Evolutionary conservation across 2,888 invertebrate genomes (phyloP), one percentile per base, ranked within the genome.

Genomic region (Limnephilus rhombicus): DNA sequence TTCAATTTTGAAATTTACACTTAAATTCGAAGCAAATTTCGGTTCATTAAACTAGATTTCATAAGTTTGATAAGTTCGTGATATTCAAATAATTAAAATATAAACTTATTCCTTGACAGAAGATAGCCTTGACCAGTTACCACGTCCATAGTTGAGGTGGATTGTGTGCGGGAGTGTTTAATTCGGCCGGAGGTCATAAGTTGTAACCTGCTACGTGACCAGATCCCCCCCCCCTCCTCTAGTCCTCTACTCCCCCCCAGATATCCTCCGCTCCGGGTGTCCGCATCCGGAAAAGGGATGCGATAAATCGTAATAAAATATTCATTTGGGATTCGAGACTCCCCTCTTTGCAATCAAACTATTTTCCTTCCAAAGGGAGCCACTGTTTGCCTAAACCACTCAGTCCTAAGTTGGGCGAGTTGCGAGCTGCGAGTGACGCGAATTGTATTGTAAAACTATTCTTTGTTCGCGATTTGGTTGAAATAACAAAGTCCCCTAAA

Each of bases 301-400:
- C 92, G 85, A 92, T 93, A 93, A 92, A 92, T 93, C 91, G 91
- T 92, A 93, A 92, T 93, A 93, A 93, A 93, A 93, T 93, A 93
- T 93, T 93, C 93, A 93, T 93, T 89, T 88, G 88, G 80, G 80
- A 89, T 80, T n/a, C 80, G 80, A 80, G 80, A 34, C 80, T 37
- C 41, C 88, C 81, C 82, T 53, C 86, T 53, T 45, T 49, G 53
- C 86, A 87, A 89, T 80, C 80, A 80, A 68, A 37, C 89, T 80
- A 68, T 87, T 87, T 87, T 87, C 49, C 87, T 31, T 87, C 18
- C 11, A 31, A 53, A 53, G 41, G 18, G 15, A 31, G 31, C 80
- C 37, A 15, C 80, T 80, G 88, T 89, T 80, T 80, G 68, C 41
- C 80, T 18, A 24, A 37, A 80, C 80, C 80, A 86, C 45, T 49